These are phyloP conservation scores for Drosophila triauraria DNA, from an alignment of 1,140 invertebrate species.

Conservation along the genomic window DNA sequence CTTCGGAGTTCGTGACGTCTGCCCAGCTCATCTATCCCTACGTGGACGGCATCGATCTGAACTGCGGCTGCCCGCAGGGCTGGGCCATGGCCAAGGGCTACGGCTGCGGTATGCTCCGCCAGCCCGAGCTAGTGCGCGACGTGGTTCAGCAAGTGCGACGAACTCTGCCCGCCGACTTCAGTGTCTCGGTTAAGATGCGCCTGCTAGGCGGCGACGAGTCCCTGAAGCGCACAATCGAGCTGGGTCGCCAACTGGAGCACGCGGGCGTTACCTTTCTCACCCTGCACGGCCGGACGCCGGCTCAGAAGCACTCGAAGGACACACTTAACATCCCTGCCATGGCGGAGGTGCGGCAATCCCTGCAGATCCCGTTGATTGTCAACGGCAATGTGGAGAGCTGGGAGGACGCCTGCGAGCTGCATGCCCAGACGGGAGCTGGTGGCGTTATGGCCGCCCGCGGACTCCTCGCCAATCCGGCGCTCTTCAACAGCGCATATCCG, in stretches of 20 bases:
- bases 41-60: conserved; percentile 95
- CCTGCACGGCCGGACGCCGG: conserved; percentile 95
- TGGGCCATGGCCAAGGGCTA: conserved; percentile 97
- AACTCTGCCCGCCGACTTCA: conserved; percentile 90
- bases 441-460: conserved; percentile 96
- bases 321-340: conserved; percentile 91
- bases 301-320: conserved; percentile 91
- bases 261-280: conserved; percentile 95
- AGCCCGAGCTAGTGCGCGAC: conserved; percentile 94
- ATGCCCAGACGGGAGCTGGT: conserved; percentile 89
- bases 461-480: conserved; percentile 94
- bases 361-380: conserved; percentile 93
- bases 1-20: conserved; percentile 93
- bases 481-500: conserved; percentile 90
- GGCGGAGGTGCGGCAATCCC: conserved; percentile 88
- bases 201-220: conserved; percentile 86
- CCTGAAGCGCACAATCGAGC: conserved; percentile 85
- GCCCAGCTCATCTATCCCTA: conserved; percentile 94
- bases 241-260: conserved; percentile 92
- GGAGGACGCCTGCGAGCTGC: conserved; percentile 89
- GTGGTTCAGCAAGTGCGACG: conserved; percentile 92
- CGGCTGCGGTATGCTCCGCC: conserved; percentile 93
- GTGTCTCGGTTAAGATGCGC: conserved; percentile 97
- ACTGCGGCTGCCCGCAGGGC: conserved; percentile 98
- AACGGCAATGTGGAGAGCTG: conserved; percentile 95